Base-by-base conservation (phyloP, 2,888 invertebrate species). In the Himalopsyche kuldschensis region DNA sequence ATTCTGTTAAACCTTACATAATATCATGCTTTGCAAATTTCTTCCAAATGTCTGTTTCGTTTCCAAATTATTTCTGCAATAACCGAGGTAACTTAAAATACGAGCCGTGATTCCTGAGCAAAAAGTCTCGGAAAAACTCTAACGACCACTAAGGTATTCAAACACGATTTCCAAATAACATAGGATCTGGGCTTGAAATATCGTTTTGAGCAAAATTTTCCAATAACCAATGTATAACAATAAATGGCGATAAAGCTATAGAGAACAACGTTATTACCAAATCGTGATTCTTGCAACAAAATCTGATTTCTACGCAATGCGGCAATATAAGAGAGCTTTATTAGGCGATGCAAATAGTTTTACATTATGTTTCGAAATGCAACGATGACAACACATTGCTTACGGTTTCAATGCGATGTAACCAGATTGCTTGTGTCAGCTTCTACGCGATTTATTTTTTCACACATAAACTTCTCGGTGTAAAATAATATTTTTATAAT, bases 201-300 rank as follows among this genome's bases (percentile, higher is more conserved):
- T 69, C 69, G 69, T 69, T 69, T 69, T 11, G 24, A 69, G 15
- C 69, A 30, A 69, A 69, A 69, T 69, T 69, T 69, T 69, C 69
- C 69, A 69, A 69, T 69, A 69, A 69, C 69, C 69, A 69, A 69
- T 69, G 27, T 69, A 15, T 69, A 69, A 69, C 69, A 69, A 69
- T 69, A 69, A 69, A 69, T 30, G 69, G 69, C 69, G 69, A 69
- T 69, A 69, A 69, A 69, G 24, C 30, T 69, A 69, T 30, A 69
- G 69, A 69, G 69, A 69, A 69, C 69, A 69, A 30, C 69, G 69
- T 69, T 69, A 69, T 69, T 69, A 69, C 69, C 69, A 30, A 69
- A 69, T 69, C 69, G 69, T 69, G 69, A 69, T 69, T 69, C 69
- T 69, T 69, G 69, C 69, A 69, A 69, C 69, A 69, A 69, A 69